These are phyloP conservation scores for Leucophora obtusa DNA, from an alignment of 2,888 invertebrate genomes.

Conservation along the genomic window DNA sequence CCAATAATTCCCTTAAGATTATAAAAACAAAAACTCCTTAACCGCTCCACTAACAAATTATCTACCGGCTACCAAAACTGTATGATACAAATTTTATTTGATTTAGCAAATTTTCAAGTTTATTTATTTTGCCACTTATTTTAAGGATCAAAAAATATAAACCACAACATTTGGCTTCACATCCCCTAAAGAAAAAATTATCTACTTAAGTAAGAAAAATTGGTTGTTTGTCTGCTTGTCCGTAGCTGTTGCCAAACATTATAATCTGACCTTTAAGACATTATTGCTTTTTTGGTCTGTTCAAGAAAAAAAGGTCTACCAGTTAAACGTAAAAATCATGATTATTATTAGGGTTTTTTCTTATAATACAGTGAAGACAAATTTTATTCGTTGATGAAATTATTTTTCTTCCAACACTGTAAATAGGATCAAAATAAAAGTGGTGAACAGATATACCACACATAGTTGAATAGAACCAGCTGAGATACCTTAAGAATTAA, in stretches of 20 bases:
- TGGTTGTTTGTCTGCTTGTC: constrained; percentile 3
- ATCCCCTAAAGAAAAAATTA: constrained; percentile 9
- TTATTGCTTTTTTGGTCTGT: not conserved
- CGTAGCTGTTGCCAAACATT: constrained; percentile 12
- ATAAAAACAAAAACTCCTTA: not conserved
- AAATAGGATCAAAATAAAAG: no score
- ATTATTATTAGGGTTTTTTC: not conserved
- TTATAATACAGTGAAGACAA: no score
- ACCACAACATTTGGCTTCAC: not conserved
- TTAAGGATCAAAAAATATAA: not conserved
- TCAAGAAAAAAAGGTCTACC: not conserved
- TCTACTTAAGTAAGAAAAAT: constrained; percentile 38
- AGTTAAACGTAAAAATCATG: constrained; percentile 16
- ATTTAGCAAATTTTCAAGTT: constrained; percentile 48
- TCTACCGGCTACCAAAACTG: not conserved
- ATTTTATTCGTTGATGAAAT: no score
- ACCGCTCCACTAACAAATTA: not conserved
- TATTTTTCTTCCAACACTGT: no score
- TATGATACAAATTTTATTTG: constrained; percentile 24
- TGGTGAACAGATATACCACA: no score
- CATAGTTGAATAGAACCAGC: no score
- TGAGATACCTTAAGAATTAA: no score
- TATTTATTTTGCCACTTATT: constrained; percentile 34
- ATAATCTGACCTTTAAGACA: constrained; percentile 10
- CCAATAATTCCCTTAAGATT: constrained; percentile 37